Evolutionary conservation across 2,113 vertebrate genomes (phyloP), one percentile per base, ranked within the genome.

Genomic region (Panthera uncia): DNA sequence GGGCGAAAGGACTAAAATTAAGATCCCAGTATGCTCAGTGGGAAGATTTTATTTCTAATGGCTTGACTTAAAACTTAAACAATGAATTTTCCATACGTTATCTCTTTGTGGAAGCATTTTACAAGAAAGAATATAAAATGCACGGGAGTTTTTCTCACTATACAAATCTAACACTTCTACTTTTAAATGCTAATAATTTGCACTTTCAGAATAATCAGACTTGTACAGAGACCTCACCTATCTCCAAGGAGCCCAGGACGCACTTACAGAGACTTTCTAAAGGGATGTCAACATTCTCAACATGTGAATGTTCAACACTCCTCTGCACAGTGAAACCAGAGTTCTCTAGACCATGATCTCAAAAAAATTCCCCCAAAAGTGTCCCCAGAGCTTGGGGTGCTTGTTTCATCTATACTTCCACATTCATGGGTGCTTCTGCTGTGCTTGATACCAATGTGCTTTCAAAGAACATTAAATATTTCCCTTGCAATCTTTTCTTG

Each of bases 21-120:
- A 66, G 52, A 80, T 41, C 52, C 16, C 19, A 61, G 0, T 84
- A 74, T 55, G 80, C 36, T n/a, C 27, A 61, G 31, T 19, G 71
- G 33, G 36, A 66, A 85, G 33, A 85, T 85, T 80, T 94, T 74
- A 92, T 89, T 76, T 94, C 92, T 57, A 92, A 18, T 36, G 74
- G 29, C 71, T 95, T 81, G 89, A 89, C 16, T 41, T 94, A 57
- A 91, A 89, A 84, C 38, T 74, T 82, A n/a, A 78, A 61, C 55
- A 65, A 73, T 50, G 36, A 2, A 4, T 36, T 78, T 91, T 88
- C 33, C 25, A 14, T 71, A 21, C 3, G 15, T 36, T 71, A 25
- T 85, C 16, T 80, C 65, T 66, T 41, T 74, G 81, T 71, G 74
- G 83, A 85, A 80, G 12, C 80, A 66, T 79, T 79, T 65, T 14